Percentiles rank a stretch among this genome's conserved stretches.
Evolutionary conservation across 2,113 vertebrate genomes (phyloP).

Genomic region (Ictidomys tridecemlineatus): DNA sequence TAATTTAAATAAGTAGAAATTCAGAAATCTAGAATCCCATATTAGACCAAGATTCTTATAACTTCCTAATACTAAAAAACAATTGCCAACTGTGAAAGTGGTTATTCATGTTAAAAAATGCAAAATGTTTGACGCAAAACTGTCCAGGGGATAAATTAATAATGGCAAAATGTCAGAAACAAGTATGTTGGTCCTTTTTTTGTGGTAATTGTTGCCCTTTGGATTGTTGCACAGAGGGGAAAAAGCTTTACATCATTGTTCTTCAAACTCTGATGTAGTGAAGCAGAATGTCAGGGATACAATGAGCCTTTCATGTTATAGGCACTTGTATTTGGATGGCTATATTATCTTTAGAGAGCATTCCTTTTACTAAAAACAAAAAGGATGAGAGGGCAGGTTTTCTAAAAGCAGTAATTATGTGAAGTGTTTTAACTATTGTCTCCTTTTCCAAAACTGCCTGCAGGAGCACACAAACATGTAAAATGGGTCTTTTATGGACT

Average conservation of each 20-base stretch:
- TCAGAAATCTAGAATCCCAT: neutral
- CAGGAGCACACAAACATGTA: neutral
- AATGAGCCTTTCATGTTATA: constrained; percentile 50
- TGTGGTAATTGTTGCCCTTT: constrained; percentile 60
- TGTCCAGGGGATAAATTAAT: constrained; percentile 69
- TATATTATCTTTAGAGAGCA: constrained; percentile 63
- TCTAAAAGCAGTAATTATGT: constrained; percentile 18
- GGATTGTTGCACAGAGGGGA: neutral
- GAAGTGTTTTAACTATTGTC: neutral
- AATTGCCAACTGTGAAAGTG: constrained; percentile 11
- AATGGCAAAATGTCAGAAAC: constrained; percentile 57
- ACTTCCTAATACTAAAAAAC: neutral
- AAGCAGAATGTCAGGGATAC: constrained; percentile 27
- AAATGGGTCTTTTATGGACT: neutral
- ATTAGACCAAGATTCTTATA: neutral
- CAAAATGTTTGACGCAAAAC: constrained; percentile 39
- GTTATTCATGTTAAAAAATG: constrained; percentile 15
- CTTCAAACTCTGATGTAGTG: neutral
- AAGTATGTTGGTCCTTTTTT: constrained; percentile 5
- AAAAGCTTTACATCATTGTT: constrained; percentile 66
- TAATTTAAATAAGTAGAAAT: constrained; percentile 27
- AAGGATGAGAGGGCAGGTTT: constrained; percentile 26
- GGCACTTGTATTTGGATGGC: constrained; percentile 43
- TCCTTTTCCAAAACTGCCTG: neutral
- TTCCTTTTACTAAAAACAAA: constrained; percentile 50